A percentile compares a stretch with the other conserved stretches of the same genome.
Conservation (phyloP, 2,797 vertebrate genomes). For the Hippoglossus hippoglossus region DNA sequence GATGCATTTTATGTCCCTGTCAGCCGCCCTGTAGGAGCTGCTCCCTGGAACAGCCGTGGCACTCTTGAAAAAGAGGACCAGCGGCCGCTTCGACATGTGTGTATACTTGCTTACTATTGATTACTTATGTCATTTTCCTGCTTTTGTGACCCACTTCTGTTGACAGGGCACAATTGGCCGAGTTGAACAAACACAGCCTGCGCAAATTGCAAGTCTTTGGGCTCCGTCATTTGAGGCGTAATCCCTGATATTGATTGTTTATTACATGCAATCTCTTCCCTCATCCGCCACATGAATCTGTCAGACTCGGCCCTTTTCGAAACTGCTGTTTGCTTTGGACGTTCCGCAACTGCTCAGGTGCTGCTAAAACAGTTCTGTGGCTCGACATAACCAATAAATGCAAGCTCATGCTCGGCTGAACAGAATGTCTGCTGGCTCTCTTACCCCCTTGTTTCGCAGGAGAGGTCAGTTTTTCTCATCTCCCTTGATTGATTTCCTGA, state of each 20-base stretch:
- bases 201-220: no score
- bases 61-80: slow-evolving; percentile 55
- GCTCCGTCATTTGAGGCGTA: slow-evolving; percentile 15
- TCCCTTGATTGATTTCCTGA: slow-evolving; percentile 47
- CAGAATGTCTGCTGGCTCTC: slow-evolving; percentile 8
- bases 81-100: slow-evolving; percentile 55
- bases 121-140: slow-evolving; percentile 47
- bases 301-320: not conserved
- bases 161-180: not conserved
- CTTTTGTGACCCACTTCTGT: slow-evolving; percentile 1
- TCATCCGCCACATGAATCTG: slow-evolving; percentile 10
- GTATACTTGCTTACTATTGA: slow-evolving; percentile 66
- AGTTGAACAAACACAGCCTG: not conserved
- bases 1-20: not conserved
- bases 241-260: slow-evolving; percentile 55
- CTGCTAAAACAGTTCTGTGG: not conserved
- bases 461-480: slow-evolving; percentile 55
- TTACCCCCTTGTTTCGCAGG: slow-evolving; percentile 2
- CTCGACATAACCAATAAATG: slow-evolving; percentile 20
- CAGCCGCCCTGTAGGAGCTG: slow-evolving; percentile 10
- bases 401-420: slow-evolving; percentile 17
- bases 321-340: slow-evolving; percentile 12
- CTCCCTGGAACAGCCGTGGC: not conserved
- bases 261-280: slow-evolving; percentile 16
- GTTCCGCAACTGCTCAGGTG: not conserved